Base-by-base conservation (phyloP, 2,113 vertebrate genomes). In the Centrocercus urophasianus region DNA sequence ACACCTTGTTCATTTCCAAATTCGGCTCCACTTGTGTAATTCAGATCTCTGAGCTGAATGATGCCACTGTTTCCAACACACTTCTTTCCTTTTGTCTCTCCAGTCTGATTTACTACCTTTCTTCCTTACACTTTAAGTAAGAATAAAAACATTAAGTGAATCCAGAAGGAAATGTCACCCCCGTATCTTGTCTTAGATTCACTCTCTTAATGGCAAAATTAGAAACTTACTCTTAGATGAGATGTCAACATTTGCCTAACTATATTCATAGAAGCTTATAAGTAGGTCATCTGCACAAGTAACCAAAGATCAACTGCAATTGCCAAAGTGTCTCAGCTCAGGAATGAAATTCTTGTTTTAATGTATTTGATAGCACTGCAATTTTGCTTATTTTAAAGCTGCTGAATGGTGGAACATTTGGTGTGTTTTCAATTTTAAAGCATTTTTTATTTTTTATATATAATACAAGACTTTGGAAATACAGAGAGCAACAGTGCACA, bases 221-320 rank as follows among this genome's bases (percentile, higher is more conserved):
- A 97, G 90, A 93, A 90, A 82, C 74, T 79, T 67, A 65, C 42
- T 90, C 34, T 43, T 90, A 95, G 57, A 86, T 25, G 71, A 81
- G 80, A 54, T 89, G 78, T 95, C 91, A 89, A 86, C 75, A 52
- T 93, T 95, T 79, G 73, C 36, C 70, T 92, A 57, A 65, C 73
- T 95, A 96, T 66, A 83, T 93, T 91, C 85, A 81, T 83, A 93
- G 57, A 36, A 43, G 27, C 83, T 59, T 75, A 10, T 66, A 83
- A 95, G 70, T 95, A 93, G 76, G 63, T 95, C 75, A 92, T 90
- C 86, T 90, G 85, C 54, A 94, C 57, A 94, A 75, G 48, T 81
- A 81, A 96, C 73, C 19, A 86, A 90, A 69, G 27, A 88, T 52
- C 66, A 80, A 60, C 57, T 63, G 21, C 1, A 4, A 82, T 81